These are phyloP conservation scores for Poecilia latipinna DNA, from an alignment of 2,113 vertebrate genomes.

Conservation along the genomic window DNA sequence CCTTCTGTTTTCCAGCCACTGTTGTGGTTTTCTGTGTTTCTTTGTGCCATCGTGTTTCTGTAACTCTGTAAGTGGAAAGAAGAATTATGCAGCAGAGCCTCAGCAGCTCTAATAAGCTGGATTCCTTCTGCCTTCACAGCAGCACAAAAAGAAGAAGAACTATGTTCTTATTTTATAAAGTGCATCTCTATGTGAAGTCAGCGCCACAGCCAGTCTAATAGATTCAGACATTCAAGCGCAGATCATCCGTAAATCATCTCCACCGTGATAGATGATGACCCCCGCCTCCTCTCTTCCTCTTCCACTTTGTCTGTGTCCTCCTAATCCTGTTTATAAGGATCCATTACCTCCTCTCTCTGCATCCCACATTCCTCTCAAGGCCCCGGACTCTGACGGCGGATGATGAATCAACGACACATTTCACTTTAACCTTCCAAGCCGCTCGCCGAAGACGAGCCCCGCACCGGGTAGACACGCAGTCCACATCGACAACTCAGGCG, in stretches of 20 bases:
- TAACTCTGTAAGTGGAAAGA: no score
- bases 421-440: conserved; percentile 43
- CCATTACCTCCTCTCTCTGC: conserved; percentile 44
- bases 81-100: background rate
- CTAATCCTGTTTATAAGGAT: conserved; percentile 46
- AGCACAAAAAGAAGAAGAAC: background rate
- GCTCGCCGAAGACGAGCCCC: conserved; percentile 14
- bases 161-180: background rate
- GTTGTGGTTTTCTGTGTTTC: no score
- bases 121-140: background rate
- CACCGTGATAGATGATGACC: conserved; percentile 34
- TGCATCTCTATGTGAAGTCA: background rate
- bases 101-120: background rate
- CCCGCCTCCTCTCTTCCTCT: conserved; percentile 2
- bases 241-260: conserved; percentile 37
- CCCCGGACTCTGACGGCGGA: conserved; percentile 39
- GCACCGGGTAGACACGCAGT: conserved; percentile 50
- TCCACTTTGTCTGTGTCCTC: conserved; percentile 32
- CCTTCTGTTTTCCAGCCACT: no score
- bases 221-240: conserved; percentile 28
- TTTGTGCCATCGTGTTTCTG: no score
- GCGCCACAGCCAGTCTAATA: background rate
- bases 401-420: conserved; percentile 57
- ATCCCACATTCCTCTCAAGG: conserved; percentile 47
- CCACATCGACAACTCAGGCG: conserved; percentile 66